Base-by-base conservation (phyloP, 2,888 invertebrate species). In the Tridacna gigas region DNA sequence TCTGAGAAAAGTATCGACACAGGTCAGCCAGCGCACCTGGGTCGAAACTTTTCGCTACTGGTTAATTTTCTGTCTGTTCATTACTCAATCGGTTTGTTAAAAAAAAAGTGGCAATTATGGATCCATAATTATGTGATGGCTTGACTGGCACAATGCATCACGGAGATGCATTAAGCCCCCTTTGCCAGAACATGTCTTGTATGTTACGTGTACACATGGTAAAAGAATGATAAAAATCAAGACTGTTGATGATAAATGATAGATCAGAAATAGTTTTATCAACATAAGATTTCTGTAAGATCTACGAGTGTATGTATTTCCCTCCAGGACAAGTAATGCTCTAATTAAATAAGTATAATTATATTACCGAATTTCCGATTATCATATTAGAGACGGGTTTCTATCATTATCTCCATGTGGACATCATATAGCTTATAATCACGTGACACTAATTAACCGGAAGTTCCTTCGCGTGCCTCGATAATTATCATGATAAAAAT, bases 371-470 rank as follows among this genome's bases (percentile, higher is more conserved):
- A n/a, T 56, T 56, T n/a, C 18, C 18, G n/a, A 56, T 56, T 20
- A 56, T 9, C n/a, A 5, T 56, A 56, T 56, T 20, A 20, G 9
- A 56, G 18, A 20, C 56, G n/a, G 2, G 56, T 18, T 20, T 20
- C n/a, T 56, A 56, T 20, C 1, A n/a, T 56, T 20, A 56, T 20
- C n/a, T 56, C 20, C 20, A 9, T 56, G n/a, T 20, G 18, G 18
- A 20, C 56, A n/a, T 56, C 56, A 56, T n/a, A 18, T 56, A n/a
- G n/a, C n/a, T n/a, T 28, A 65, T 65, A 28, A 13, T 18, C 65
- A 65, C 65, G 65, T 22, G 65, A 26, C 65, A 28, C 18, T 65
- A 65, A 65, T 65, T 65, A 18, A 18, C 65, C 37, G 37, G 37
- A 37, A 65, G 65, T 26, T 13, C 65, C 25, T 65, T 28, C 65